Conservation (phyloP, 2,888 invertebrate genomes). For the Selenia dentaria region DNA sequence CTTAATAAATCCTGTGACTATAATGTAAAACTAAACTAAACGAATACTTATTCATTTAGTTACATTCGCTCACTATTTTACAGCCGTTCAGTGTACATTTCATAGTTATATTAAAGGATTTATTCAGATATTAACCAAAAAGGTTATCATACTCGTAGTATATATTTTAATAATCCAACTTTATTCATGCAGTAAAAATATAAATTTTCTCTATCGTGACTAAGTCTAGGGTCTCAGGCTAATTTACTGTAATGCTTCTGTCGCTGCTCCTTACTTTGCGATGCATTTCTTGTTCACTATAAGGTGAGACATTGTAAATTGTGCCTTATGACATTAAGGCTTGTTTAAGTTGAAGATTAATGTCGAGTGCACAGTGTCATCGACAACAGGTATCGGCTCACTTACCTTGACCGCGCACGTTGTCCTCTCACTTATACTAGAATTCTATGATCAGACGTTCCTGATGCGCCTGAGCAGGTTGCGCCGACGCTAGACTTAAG, state of each 20-base stretch:
- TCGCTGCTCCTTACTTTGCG: constrained; percentile 29
- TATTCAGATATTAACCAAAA: too few relatives aligned
- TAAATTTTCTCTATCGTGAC: too few relatives aligned
- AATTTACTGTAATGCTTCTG: constrained; percentile 45
- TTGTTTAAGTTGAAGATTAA: constrained; percentile 59
- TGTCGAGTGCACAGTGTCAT: constrained; percentile 65
- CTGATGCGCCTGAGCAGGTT: constrained; percentile 41
- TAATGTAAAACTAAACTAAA: too few relatives aligned
- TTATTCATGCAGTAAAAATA: too few relatives aligned
- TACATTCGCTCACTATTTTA: too few relatives aligned
- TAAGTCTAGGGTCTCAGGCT: constrained; percentile 45
- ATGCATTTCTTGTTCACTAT: constrained; percentile 37
- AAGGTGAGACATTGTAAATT: constrained; percentile 41
- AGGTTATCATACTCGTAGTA: too few relatives aligned
- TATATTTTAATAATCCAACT: too few relatives aligned
- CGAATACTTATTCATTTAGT: too few relatives aligned
- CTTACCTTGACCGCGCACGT: constrained; percentile 77
- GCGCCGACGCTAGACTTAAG: background rate
- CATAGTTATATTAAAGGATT: too few relatives aligned
- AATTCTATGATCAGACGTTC: constrained; percentile 53
- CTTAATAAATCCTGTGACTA: too few relatives aligned
- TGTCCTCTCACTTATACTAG: constrained; percentile 71
- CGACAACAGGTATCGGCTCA: constrained; percentile 64
- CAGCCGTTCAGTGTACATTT: too few relatives aligned
- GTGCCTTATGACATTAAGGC: constrained; percentile 48